phyloP scores from a whole-genome alignment of 2,888 invertebrate species.

The Galerucella pusilla region DNA sequence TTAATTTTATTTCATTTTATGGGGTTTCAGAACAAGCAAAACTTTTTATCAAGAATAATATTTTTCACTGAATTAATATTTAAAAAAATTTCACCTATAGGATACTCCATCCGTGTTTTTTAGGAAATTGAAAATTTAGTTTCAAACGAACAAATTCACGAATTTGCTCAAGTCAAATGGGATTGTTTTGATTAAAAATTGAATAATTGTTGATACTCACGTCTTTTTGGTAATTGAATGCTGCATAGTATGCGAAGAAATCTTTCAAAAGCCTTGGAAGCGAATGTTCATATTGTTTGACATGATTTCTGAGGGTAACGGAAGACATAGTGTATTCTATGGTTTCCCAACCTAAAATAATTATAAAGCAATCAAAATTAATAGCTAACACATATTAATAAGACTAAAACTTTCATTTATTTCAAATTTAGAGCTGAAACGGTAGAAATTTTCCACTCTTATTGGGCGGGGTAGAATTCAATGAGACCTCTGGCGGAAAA shows the following conservation, averaged over 20 bases:
- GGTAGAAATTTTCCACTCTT: too few relatives aligned
- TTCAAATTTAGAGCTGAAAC: too few relatives aligned
- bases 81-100: too few relatives aligned
- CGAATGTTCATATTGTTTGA: conserved; percentile 48
- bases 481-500: too few relatives aligned
- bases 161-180: background rate
- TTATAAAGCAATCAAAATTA: background rate
- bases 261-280: conserved; percentile 55
- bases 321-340: conserved; percentile 53
- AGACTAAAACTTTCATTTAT: too few relatives aligned
- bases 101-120: too few relatives aligned
- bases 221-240: conserved; percentile 58
- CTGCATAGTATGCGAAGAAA: conserved; percentile 60
- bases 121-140: background rate
- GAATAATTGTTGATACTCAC: conserved; percentile 50
- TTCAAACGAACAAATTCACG: too few relatives aligned
- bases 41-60: too few relatives aligned
- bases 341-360: conserved; percentile 62
- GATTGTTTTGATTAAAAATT: background rate
- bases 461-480: too few relatives aligned
- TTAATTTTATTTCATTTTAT: too few relatives aligned
- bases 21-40: too few relatives aligned
- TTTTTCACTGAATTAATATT: too few relatives aligned
- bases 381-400: background rate
- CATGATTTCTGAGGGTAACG: conserved; percentile 46